Base-by-base conservation (phyloP, 2,113 vertebrate genomes). In the Capricornis sumatraensis region DNA sequence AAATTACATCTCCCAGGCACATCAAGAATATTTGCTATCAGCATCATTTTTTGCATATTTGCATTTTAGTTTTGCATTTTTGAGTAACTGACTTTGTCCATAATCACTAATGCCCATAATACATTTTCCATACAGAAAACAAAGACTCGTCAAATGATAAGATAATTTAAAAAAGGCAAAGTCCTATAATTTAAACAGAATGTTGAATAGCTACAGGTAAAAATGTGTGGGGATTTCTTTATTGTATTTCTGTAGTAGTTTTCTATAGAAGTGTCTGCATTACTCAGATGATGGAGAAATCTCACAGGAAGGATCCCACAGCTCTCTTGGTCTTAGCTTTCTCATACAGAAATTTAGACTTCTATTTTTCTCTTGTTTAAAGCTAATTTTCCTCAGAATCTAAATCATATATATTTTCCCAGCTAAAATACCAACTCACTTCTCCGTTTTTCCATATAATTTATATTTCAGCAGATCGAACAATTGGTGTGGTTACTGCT, bases 381-480 rank as follows among this genome's bases (percentile, higher is more conserved):
- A 95, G 87, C 30, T 58, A 96, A 91, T 95, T 76, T 85, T 53
- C 28, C n/a, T 79, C 53, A 83, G 40, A 95, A 79, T 40, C 43
- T 45, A 96, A 97, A 95, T 52, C 84, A 94, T 53, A 83, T 57
- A 9, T 93, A 94, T 97, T 96, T 97, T 64, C 15, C 11, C 57
- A 87, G 36, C 62, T 84, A 92, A 96, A 92, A 87, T 52, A 47
- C 36, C 33, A 28, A 92, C 55, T 94, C 40, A 67, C 23, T 71
- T 67, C 87, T 86, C 78, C 53, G 9, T 82, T 62, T 87, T 58
- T n/a, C 53, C 62, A 27, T 89, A n/a, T 62, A 95, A 92, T 87
- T 94, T 90, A 83, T 92, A 83, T 97, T 96, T 96, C 45, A 95
- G 87, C 67, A 96, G 47, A 57, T 62, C 50, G 86, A 96, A 89